Evolutionary conservation across 2,797 vertebrate genomes (phyloP).

Genomic region (Gallirallus australis): DNA sequence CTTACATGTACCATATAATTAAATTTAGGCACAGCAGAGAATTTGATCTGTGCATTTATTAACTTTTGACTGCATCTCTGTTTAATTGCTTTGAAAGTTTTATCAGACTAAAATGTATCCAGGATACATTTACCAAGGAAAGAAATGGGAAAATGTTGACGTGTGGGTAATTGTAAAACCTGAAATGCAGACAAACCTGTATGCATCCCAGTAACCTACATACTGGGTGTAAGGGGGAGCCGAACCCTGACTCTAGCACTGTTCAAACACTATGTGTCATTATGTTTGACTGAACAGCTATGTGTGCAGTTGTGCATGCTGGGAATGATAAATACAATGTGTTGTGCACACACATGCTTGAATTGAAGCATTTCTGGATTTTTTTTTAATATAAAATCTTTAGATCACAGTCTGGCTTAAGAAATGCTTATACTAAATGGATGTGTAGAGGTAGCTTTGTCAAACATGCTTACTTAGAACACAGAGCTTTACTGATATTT

Average conservation of each 20-base stretch:
- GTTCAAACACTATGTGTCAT: not conserved
- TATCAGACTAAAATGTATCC: not conserved
- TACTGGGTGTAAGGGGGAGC: not conserved
- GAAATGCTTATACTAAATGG: not conserved
- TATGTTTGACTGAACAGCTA: not conserved
- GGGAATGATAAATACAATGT: not conserved
- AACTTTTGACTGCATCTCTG: constrained; percentile 59
- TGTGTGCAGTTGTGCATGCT: rapidly evolving
- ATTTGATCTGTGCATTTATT: constrained; percentile 64
- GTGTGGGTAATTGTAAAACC: not conserved
- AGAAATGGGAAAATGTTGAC: not conserved
- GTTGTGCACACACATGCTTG: not conserved
- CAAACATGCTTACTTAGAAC: not conserved
- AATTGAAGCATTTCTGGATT: not conserved
- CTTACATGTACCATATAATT: constrained; percentile 74
- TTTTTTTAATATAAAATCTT: not conserved
- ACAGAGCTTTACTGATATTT: not conserved
- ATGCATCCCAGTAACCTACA: not conserved
- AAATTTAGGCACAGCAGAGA: constrained; percentile 72
- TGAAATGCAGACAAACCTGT: not conserved
- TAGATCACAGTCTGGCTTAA: not conserved
- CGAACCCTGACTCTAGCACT: not conserved
- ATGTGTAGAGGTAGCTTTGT: not conserved
- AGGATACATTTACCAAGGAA: not conserved
- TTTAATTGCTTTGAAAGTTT: constrained; percentile 65